A percentile compares a stretch with the other conserved stretches of the same genome.
phyloP scores from a whole-genome alignment of 2,888 invertebrate genomes.

The Himalopsyche anomala region DNA sequence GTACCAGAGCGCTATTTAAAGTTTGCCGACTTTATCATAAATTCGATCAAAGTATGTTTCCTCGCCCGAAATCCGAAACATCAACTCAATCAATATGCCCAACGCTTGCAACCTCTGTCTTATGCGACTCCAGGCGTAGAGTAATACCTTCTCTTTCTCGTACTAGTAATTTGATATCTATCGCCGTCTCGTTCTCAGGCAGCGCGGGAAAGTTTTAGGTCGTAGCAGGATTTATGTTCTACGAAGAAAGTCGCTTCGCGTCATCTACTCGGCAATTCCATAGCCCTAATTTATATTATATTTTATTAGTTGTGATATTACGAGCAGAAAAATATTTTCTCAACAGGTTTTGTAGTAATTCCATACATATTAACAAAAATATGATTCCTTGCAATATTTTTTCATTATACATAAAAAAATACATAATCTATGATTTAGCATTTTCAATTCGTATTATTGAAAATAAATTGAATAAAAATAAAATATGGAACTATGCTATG shows the following conservation, averaged over 20 bases:
- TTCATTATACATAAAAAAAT: too few species aligned
- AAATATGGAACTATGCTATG: too few species aligned
- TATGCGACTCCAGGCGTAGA: constrained; percentile 5
- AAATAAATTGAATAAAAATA: too few species aligned
- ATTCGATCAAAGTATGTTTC: constrained; percentile 3
- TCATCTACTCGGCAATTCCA: constrained; percentile 23
- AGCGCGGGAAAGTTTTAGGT: constrained; percentile 42
- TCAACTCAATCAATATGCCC: constrained; percentile 33
- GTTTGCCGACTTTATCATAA: too few species aligned
- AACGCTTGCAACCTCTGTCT: constrained; percentile 28
- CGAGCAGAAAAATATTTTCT: background rate
- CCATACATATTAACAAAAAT: too few species aligned
- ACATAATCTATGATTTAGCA: too few species aligned
- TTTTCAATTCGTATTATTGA: too few species aligned
- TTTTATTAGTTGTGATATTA: constrained; percentile 17
- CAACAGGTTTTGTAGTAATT: constrained; percentile 10
- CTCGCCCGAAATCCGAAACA: constrained; percentile 24
- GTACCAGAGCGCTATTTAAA: too few species aligned
- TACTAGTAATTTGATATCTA: background rate
- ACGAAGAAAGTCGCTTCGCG: constrained; percentile 37
- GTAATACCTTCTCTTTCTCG: background rate
- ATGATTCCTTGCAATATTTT: too few species aligned
- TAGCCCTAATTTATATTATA: constrained; percentile 29
- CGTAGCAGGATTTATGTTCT: constrained; percentile 38
- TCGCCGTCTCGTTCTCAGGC: constrained; percentile 10